These are phyloP conservation scores for Luperina nickerlii DNA, from an alignment of 2,888 invertebrate genomes.

Conservation along the genomic window DNA sequence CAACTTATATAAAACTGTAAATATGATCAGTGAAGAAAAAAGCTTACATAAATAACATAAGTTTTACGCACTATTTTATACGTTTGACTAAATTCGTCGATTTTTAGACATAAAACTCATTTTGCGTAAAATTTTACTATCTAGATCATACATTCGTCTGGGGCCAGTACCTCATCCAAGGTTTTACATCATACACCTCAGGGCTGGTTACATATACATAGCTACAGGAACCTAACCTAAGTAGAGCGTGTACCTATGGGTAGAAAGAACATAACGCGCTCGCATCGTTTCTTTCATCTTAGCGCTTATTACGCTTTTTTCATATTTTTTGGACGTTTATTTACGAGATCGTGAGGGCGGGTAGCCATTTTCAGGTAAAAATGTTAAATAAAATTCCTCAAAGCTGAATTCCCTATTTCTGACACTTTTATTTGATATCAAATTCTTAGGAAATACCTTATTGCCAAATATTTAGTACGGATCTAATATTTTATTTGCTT, in stretches of 20 bases:
- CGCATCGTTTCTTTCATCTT: constrained; percentile 47
- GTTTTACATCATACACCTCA: constrained; percentile 5
- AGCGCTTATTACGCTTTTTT: constrained; percentile 50
- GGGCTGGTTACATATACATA: constrained; percentile 6
- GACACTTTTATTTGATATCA: constrained; percentile 51
- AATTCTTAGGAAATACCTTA: constrained; percentile 38
- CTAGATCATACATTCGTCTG: not conserved
- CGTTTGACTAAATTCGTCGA: not conserved
- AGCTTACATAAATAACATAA: not conserved
- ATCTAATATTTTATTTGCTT: constrained; percentile 28
- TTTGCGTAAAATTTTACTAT: not conserved
- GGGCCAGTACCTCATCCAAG: not conserved
- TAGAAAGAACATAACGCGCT: constrained; percentile 27
- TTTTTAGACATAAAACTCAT: not conserved
- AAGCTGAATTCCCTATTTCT: constrained; percentile 36
- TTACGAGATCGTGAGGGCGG: constrained; percentile 39
- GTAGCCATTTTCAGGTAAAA: constrained; percentile 51
- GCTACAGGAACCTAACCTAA: not conserved
- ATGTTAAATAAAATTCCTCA: constrained; percentile 50
- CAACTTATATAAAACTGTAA: not conserved
- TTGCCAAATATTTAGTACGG: constrained; percentile 44
- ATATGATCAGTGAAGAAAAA: not conserved
- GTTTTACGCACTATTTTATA: not conserved
- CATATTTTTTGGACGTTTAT: constrained; percentile 49
- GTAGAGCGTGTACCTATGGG: not conserved